phyloP scores from a whole-genome alignment of 53 echinoderm and acorn worm species.

The Astropecten irregularis region DNA sequence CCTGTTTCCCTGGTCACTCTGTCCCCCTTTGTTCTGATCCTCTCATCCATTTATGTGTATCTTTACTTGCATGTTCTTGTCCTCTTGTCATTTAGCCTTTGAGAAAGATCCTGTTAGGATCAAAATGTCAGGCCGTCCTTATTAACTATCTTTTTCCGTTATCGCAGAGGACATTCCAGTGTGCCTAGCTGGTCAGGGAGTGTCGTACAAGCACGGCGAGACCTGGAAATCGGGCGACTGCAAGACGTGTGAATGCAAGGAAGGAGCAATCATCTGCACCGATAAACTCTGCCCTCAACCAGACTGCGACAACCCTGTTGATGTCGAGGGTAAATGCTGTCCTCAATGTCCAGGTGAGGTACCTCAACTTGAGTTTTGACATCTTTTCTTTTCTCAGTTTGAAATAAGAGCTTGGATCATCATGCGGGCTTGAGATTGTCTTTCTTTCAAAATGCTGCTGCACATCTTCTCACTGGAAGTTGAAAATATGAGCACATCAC shows the following conservation, averaged over 20 bases:
- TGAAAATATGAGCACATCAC: too few relatives aligned
- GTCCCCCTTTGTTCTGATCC: too few relatives aligned
- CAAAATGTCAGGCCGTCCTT: too few relatives aligned
- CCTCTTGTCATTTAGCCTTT: too few relatives aligned
- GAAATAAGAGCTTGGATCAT: background rate
- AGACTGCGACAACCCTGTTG: constrained; percentile 78
- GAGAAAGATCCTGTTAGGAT: too few relatives aligned
- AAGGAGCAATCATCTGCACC: constrained; percentile 73
- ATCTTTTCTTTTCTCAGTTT: background rate
- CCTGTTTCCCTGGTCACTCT: too few relatives aligned
- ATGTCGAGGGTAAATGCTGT: constrained; percentile 82
- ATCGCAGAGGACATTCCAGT: constrained; percentile 38
- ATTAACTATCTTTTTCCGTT: too few relatives aligned
- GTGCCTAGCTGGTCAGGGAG: constrained; percentile 2
- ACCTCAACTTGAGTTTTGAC: background rate
- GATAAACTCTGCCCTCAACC: constrained; percentile 81
- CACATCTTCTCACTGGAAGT: too few relatives aligned
- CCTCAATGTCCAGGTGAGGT: constrained; percentile 85
- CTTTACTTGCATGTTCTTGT: too few relatives aligned
- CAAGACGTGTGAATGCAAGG: constrained; percentile 39
- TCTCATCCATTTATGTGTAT: too few relatives aligned
- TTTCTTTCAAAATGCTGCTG: too few relatives aligned
- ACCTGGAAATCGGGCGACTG: constrained; percentile 18
- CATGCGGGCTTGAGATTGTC: background rate
- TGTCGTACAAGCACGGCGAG: constrained; percentile 35